Evolutionary conservation across 2,797 vertebrate genomes (phyloP), one percentile per base, ranked within the genome.

Genomic region (Chanos chanos): DNA sequence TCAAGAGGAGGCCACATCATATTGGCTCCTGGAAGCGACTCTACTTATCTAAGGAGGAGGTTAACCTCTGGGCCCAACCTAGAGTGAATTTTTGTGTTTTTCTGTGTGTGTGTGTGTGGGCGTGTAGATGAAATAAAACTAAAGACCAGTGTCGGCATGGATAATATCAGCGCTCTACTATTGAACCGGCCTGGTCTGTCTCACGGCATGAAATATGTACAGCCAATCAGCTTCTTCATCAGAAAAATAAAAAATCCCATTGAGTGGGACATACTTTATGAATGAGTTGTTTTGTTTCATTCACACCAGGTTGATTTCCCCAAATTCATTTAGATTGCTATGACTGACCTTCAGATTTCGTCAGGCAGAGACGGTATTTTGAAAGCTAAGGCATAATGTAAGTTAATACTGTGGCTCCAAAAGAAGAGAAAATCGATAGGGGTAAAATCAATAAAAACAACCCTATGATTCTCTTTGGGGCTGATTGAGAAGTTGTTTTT

Each of bases 371-470:
- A 8, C 37, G 24, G 49, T 15, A 44, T 54, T 57, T 64, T 37
- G 48, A 30, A 28, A 48, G 40, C 18, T 30, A 19, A 22, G 3
- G 21, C 61, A 58, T 45, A 54, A 62, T 66, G 63, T 61, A 44
- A 53, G 61, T 51, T 63, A 66, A 63, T 48, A 33, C 22, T 43
- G 15, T 27, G 25, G 34, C 50, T 64, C 5, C 7, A 52, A 49
- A 61, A 56, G 34, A 30, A 43, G 47, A 15, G 16, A 18, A n/a
- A 39, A 60, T 59, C 43, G 36, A 71, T 57, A 54, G 53, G 43
- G n/a, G 48, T 52, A 16, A 24, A 57, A 58, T 60, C 58, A 65
- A 61, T 65, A 55, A 61, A 57, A 73, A 68, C 28, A 70, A 61
- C 21, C 66, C 36, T 47, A 50, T n/a, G 31, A 41, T 68, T 58